Conservation (phyloP, 2,888 invertebrate species). For the Coelopa pilipes region DNA sequence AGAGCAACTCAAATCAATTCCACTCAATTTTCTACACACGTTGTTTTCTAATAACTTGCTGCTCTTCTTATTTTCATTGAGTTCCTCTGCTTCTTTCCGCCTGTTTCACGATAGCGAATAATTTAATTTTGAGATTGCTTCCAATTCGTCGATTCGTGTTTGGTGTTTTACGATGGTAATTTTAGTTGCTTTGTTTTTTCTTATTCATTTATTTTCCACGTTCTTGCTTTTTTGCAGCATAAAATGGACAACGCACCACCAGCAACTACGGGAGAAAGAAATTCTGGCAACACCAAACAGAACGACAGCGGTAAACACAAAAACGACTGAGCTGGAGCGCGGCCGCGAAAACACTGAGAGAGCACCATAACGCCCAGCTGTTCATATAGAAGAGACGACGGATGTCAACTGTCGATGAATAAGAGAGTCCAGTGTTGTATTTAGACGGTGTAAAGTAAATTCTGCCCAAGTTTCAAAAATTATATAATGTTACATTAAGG, state of each 20-base stretch:
- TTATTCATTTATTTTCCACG: conserved; percentile 8
- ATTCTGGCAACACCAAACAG: neutral
- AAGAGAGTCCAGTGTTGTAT: conserved; percentile 18
- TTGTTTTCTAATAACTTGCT: conserved; percentile 7
- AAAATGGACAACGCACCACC: neutral
- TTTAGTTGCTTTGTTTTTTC: conserved; percentile 15
- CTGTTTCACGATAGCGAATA: neutral
- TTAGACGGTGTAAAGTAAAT: neutral
- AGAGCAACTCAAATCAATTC: conserved; percentile 7
- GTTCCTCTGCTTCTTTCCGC: neutral
- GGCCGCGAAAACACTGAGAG: conserved; percentile 42
- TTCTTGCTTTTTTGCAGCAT: neutral
- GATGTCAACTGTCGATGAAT: conserved; percentile 6
- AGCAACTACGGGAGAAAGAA: neutral
- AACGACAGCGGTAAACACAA: neutral
- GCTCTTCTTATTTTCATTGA: neutral
- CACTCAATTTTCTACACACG: conserved; percentile 20
- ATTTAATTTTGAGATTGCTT: neutral
- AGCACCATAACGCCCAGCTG: conserved; percentile 41
- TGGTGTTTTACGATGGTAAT: neutral
- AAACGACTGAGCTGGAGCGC: conserved; percentile 4
- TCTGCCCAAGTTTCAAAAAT: no score
- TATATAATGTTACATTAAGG: no score
- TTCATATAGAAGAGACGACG: conserved; percentile 42
- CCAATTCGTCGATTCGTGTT: neutral